Evolutionary conservation across 1,140 invertebrate genomes (phyloP), one percentile per base, ranked within the genome.

Genomic region (Hylyphantes graminicola): DNA sequence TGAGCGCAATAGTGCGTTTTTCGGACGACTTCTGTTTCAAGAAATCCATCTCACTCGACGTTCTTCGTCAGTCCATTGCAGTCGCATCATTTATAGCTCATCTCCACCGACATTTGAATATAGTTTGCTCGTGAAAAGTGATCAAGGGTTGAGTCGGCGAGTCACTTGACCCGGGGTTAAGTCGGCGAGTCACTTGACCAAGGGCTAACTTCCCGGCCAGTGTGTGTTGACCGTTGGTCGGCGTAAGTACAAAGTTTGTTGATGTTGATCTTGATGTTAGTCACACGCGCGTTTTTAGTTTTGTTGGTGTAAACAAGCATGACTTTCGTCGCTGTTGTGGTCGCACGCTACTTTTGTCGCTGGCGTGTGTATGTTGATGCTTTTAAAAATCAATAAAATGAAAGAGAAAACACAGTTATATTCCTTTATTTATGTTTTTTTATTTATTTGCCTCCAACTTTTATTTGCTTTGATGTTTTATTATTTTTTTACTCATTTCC

Each of bases 221-320:
- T 35, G 35, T 35, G 35, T 35, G n/a, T 35, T 35, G 54, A 70
- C 54, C 68, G 50, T 48, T 70, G 68, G 68, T 21, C 54, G 68
- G 50, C 50, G 68, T 70, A 70, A 70, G 68, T 70, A 70, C 68
- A 1, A 70, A 53, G n/a, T 70, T 70, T 70, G 68, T 70, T 70
- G 68, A 51, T 70, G 68, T 70, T 70, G 68, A 35, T 70, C 68
- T 70, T 53, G 68, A 70, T 70, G 68, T 70, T 70, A 12, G 68
- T 50, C 68, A 70, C 68, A 48, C 54, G 68, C 51, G n/a, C 50
- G 15, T 51, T 68, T 12, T 50, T 50, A n/a, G 11, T 35, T 35
- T 35, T 35, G 35, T 15, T 13, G 15, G 68, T 53, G 68, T 70
- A 70, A 70, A 70, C 68, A 70, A 70, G 35, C 35, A 35, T 35